Conservation (phyloP, 2,888 invertebrate genomes). For the Lingula anatina region DNA sequence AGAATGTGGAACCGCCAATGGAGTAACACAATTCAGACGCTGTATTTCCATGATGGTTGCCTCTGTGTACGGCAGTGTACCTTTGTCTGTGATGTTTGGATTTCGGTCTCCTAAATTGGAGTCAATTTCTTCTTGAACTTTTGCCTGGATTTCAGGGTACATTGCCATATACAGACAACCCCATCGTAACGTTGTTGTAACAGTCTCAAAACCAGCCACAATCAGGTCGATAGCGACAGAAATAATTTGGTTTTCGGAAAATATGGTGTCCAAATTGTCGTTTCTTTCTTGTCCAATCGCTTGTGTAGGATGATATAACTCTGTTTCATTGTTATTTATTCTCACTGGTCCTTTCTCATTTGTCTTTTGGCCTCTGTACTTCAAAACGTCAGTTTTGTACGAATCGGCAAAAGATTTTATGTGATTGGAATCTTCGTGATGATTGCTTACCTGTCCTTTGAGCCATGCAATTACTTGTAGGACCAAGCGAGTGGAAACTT, state of each 20-base stretch:
- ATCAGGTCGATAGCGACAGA: slow-evolving; percentile 20
- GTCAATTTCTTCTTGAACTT: slow-evolving; percentile 30
- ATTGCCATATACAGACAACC: slow-evolving; percentile 30
- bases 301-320: too few relatives aligned
- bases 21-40: slow-evolving; percentile 33
- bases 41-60: slow-evolving; percentile 31
- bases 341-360: too few relatives aligned
- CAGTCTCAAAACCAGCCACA: slow-evolving; percentile 42
- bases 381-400: too few relatives aligned
- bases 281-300: too few relatives aligned
- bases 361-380: too few relatives aligned
- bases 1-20: slow-evolving; percentile 39
- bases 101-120: slow-evolving; percentile 19
- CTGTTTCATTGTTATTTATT: too few relatives aligned
- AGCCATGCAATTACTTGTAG: too few relatives aligned
- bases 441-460: too few relatives aligned
- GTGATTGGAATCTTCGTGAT: too few relatives aligned
- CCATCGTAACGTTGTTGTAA: slow-evolving; percentile 36
- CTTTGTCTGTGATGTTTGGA: slow-evolving; percentile 22
- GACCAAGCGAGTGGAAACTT: too few relatives aligned
- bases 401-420: too few relatives aligned
- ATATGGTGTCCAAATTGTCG: too few relatives aligned
- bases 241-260: background rate
- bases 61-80: slow-evolving; percentile 28
- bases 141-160: slow-evolving; percentile 28